Percentiles rank a stretch among this genome's conserved stretches.
Evolutionary conservation across 2,888 invertebrate species (phyloP).

Genomic region (Nineta flava): DNA sequence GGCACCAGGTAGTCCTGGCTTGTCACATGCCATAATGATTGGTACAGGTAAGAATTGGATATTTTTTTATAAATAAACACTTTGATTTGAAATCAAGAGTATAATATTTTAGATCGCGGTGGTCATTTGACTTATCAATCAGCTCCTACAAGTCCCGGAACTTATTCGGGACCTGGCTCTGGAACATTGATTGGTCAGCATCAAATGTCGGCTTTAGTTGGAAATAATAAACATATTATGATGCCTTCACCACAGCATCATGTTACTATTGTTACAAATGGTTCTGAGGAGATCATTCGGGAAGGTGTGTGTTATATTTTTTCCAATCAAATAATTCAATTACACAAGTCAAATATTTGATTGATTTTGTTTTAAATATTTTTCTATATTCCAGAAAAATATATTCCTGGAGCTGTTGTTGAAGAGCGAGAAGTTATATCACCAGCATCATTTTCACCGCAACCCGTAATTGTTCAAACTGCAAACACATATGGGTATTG

Average conservation of each 20-base stretch:
- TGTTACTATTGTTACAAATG: constrained; percentile 39
- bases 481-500: constrained; percentile 34
- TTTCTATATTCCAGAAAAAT: constrained; percentile 30
- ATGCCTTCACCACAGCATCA: constrained; percentile 42
- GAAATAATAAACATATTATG: constrained; percentile 30
- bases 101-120: constrained; percentile 5
- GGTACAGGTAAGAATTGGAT: constrained; percentile 1
- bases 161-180: constrained; percentile 29
- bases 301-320: constrained; percentile 13
- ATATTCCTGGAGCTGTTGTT: constrained; percentile 28
- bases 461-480: constrained; percentile 41
- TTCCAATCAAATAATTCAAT: not conserved
- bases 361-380: not conserved
- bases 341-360: not conserved
- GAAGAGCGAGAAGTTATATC: constrained; percentile 37
- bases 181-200: constrained; percentile 29
- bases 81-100: not conserved
- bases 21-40: constrained; percentile 5
- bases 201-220: constrained; percentile 30
- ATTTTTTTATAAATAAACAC: not conserved
- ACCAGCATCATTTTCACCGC: constrained; percentile 38
- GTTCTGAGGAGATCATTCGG: constrained; percentile 37
- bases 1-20: constrained; percentile 21
- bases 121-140: constrained; percentile 19
- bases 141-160: constrained; percentile 51